Evolutionary conservation across 2,888 invertebrate genomes (phyloP), one percentile per base, ranked within the genome.

Genomic region (Hirtodrosophila alboralis): DNA sequence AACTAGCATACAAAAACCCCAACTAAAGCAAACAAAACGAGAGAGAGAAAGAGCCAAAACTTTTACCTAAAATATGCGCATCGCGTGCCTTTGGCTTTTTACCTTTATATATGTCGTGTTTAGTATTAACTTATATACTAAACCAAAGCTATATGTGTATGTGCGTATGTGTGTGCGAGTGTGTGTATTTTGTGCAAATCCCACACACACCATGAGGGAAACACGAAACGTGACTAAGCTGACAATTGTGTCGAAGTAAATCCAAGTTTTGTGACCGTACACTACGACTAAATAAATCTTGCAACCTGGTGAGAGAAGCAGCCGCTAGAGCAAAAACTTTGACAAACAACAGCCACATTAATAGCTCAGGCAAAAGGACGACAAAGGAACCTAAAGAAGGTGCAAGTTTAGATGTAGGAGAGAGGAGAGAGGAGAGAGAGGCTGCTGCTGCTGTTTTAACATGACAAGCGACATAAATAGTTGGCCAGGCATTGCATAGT

Each of bases 241-340:
- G 79, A 83, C 85, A 83, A 83, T 83, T 85, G 75, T 84, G 83
- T 81, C 77, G 84, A 80, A 79, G 81, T 79, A 79, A 79, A 79
- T 79, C 79, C 81, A 84, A 74, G 84, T 84, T 84, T 76, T 80
- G 63, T 84, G 74, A 62, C 62, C 67, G 53, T 66, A 62, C 37
- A 70, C 56, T 71, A 67, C 71, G 74, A 79, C 84, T 79, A 79
- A 84, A 79, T 79, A 84, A 79, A 84, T 84, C 84, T 83, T 31
- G 59, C 27, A 45, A 49, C 38, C 58, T 30, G 43, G 9, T 28
- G 52, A 40, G 14, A 7, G 56, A 12, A 47, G 58, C n/a, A n/a
- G n/a, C n/a, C n/a, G n/a, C 54, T 34, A 65, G 49, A 38, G 45
- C 62, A 75, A 66, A 79, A 81, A n/a, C 62, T 84, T 84, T 80